Evolutionary conservation across 2,888 invertebrate species (phyloP).

Genomic region (Phengaris arion): DNA sequence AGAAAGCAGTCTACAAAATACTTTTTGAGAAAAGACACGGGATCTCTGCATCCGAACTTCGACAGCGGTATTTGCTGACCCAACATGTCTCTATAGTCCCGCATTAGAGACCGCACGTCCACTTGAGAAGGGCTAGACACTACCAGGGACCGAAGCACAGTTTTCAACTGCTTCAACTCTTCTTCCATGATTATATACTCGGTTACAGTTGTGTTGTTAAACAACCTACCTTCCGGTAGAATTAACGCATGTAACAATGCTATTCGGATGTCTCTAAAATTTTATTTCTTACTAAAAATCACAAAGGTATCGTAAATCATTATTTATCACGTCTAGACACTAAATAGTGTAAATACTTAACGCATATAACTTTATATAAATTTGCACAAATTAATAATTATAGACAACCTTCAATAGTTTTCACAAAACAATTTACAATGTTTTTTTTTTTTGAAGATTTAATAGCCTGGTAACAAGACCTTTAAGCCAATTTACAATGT

Average conservation of each 20-base stretch:
- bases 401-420: too few species aligned
- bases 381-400: too few species aligned
- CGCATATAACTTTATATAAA: too few species aligned
- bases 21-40: slow-evolving; percentile 57
- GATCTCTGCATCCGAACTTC: slow-evolving; percentile 57
- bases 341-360: too few species aligned
- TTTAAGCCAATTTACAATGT: too few species aligned
- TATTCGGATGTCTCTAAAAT: background rate
- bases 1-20: slow-evolving; percentile 61
- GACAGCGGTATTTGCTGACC: slow-evolving; percentile 53
- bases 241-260: background rate
- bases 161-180: slow-evolving; percentile 57
- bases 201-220: slow-evolving; percentile 9
- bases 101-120: slow-evolving; percentile 54
- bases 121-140: slow-evolving; percentile 64
- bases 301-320: background rate
- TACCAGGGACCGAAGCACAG: slow-evolving; percentile 60
- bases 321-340: background rate
- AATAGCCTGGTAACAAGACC: too few species aligned
- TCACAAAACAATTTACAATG: too few species aligned
- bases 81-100: slow-evolving; percentile 62
- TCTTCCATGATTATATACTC: slow-evolving; percentile 48
- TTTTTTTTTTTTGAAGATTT: too few species aligned
- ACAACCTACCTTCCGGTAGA: slow-evolving; percentile 3
- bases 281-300: background rate